Base-by-base conservation (phyloP, 1,140 invertebrate species). In the Drosophila rhopaloa region DNA sequence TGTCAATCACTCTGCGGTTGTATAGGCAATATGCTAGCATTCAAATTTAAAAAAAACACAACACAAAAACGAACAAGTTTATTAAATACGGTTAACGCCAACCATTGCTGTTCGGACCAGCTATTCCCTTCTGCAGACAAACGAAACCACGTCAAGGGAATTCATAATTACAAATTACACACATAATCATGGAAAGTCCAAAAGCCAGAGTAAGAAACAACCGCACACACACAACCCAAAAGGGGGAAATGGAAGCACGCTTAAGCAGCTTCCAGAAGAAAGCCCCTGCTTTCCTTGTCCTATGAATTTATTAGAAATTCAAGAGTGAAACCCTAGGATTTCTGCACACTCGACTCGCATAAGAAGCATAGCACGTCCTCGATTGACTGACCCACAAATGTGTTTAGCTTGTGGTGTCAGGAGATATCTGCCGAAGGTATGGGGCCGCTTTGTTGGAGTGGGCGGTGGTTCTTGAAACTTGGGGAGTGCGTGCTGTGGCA, bases 241-340 rank as follows among this genome's bases (percentile, higher is more conserved):
- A 56, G 19, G 40, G 48, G 29, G n/a, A 9, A 43, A 35, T 4
- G 46, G 24, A 11, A 14, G 24, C 56, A 47, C 57, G 14, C 57
- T 48, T 48, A 59, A 29, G 62, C 19, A 37, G 43, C 63, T 50
- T 48, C 32, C 63, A 24, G 35, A 29, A 48, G 13, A 13, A 5
- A n/a, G 13, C 10, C 43, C 9, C 14, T 24, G 54, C 53, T 7
- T 19, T 14, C 37, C 67, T 19, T 48, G 41, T 16, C 60, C 81
- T 65, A 75, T 86, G 74, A 85, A 86, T 86, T 86, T 86, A 88
- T 88, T 88, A 83, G 79, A 86, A 86, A 88, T 76, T 88, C 83
- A 83, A 79, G 83, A 88, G 83, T 88, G 82, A 86, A 81, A 76
- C 77, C 76, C 82, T 79, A 48, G 70, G 82, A 86, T 85, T 84